Conservation (phyloP, 2,888 invertebrate genomes). For the Cryptosula pallasiana region DNA sequence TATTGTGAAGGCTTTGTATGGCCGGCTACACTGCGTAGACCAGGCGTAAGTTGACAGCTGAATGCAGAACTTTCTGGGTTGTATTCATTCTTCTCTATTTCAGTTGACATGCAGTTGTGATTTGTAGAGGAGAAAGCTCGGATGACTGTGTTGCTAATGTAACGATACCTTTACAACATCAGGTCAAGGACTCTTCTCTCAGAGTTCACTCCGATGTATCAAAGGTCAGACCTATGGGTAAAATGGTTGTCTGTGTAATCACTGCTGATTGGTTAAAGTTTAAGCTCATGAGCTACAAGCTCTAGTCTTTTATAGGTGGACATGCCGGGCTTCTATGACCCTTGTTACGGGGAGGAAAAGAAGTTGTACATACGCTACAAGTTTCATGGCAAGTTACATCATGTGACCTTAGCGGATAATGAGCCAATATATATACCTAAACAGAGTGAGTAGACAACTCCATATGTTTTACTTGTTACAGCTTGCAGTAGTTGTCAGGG, state of each 20-base stretch:
- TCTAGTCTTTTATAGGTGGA: conserved; percentile 71
- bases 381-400: conserved; percentile 73
- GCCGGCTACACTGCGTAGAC: neutral
- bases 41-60: neutral
- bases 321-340: conserved; percentile 93
- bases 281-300: too few species aligned
- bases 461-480: too few species aligned
- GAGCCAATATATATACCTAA: conserved; percentile 75
- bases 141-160: conserved; percentile 66
- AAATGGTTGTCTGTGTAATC: neutral
- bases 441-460: conserved; percentile 59
- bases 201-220: conserved; percentile 71
- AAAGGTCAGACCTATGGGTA: conserved; percentile 62
- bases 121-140: neutral
- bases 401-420: conserved; percentile 71
- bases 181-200: conserved; percentile 84
- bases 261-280: too few species aligned
- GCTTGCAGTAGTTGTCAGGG: too few species aligned
- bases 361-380: conserved; percentile 77
- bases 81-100: too few species aligned
- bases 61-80: too few species aligned
- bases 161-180: conserved; percentile 87
- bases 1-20: conserved; percentile 12
- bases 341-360: conserved; percentile 83
- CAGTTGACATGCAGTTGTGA: too few species aligned